Base-by-base conservation (phyloP, 2,888 invertebrate genomes). In the Pseudeuparius sepicola region DNA sequence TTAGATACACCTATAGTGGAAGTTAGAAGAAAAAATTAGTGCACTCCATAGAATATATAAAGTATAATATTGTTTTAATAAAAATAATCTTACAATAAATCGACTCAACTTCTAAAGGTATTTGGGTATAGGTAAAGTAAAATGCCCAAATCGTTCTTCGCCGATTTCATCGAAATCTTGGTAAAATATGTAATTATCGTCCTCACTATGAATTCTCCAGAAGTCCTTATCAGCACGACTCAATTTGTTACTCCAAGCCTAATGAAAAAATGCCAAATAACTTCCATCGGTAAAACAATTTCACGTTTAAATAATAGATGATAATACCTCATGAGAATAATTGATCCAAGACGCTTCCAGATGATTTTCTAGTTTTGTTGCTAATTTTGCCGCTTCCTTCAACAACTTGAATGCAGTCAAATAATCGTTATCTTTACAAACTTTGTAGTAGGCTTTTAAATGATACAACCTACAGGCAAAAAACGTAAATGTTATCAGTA, bases 221-320 rank as follows among this genome's bases (percentile, higher is more conserved):
- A 62, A 65, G 40, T 67, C 59, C 13, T 20, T 36, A 3, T 49
- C 55, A 34, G 63, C 54, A 1, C 60, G 53, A 27, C 60, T 60
- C 28, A 73, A 46, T 3, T 55, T 60, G 9, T 67, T 65, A 26
- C 57, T 63, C 74, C 74, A 74, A 33, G 65, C 66, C 73, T 73
- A 50, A 20, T n/a, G 20, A 20, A 20, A 6, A 20, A 20, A 7
- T 20, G n/a, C 20, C 20, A n/a, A n/a, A 7, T 20, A 20, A 20
- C 6, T n/a, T n/a, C 6, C 6, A 20, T 20, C n/a, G 20, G n/a
- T 20, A 20, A 20, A n/a, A 6, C 20, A 6, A 7, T 20, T n/a
- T n/a, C n/a, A n/a, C n/a, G n/a, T n/a, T n/a, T n/a, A n/a, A n/a
- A n/a, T 20, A 20, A 7, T 26, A 9, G 5, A 5, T 9, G 6